A percentile compares a stretch with the other conserved stretches of the same genome.
Evolutionary conservation across 2,113 vertebrate species (phyloP).

Genomic region (Epinephelus fuscoguttatus): DNA sequence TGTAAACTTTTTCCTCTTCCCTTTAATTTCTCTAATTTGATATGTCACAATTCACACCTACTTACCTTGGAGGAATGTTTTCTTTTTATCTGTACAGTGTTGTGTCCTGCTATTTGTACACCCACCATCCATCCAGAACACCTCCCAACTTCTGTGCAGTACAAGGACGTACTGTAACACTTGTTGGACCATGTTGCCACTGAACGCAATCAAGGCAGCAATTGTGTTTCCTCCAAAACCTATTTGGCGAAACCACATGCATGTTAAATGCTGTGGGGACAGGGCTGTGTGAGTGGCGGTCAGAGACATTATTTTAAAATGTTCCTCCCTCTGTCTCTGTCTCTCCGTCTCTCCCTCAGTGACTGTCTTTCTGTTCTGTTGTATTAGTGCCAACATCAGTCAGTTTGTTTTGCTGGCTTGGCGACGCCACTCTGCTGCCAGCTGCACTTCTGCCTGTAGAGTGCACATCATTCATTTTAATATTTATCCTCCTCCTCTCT

Average conservation of each 20-base stretch:
- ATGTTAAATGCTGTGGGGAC: neutral
- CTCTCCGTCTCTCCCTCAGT: neutral
- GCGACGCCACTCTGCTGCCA: constrained; percentile 61
- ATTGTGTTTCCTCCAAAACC: neutral
- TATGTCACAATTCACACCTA: no score
- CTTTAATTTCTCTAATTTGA: no score
- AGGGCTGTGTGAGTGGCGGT: neutral
- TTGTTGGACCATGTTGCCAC: neutral
- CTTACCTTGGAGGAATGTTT: no score
- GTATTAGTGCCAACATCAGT: constrained; percentile 64
- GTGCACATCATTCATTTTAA: constrained; percentile 72
- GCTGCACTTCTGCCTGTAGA: constrained; percentile 65
- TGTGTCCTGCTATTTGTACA: no score
- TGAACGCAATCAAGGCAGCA: neutral
- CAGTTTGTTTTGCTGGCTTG: constrained; percentile 62
- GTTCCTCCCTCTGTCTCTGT: neutral
- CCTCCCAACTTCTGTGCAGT: neutral
- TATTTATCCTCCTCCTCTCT: constrained; percentile 38
- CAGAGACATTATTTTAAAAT: neutral
- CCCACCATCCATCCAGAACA: neutral
- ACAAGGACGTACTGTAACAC: neutral
- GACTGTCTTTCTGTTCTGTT: constrained; percentile 43
- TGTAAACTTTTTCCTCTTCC: no score
- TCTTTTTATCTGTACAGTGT: no score
- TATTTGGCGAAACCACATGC: neutral